Base-by-base conservation (phyloP, 2,797 vertebrate species). In the Tamandua tetradactyla region DNA sequence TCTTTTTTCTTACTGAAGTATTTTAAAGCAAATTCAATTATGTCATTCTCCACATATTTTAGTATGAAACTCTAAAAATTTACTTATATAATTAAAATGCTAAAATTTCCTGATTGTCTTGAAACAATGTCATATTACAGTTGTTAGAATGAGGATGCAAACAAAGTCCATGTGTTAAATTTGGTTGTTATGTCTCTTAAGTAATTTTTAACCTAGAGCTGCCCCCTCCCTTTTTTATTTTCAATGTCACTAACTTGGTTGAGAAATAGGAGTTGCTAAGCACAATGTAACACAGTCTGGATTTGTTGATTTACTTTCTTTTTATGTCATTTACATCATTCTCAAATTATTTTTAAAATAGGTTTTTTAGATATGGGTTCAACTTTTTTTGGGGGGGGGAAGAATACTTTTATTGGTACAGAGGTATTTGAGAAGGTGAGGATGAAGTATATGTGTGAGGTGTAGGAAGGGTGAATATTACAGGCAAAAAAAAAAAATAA, bases 1-100 rank as follows among this genome's bases (percentile, higher is more conserved):
- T 79, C 87, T 69, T 88, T 83, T 74, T 62, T 57, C 71, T 95
- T 81, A 78, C 7, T 61, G 49, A 88, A 76, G 66, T 66, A 85
- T 23, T 49, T 83, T 49, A 96, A 78, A 85, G 40, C 68, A 80
- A 87, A 82, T 59, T 69, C 35, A 61, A 37, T 35, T 68, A 55
- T 69, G 20, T 61, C n/a, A 40, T 55, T 55, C 37, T 7, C 37
- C 9, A 23, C 11, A 18, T 23, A 87, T 23, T 66, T 84, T 87
- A 47, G 42, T 84, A 57, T 32, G 62, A 89, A 75, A 66, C 22
- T 81, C 66, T 69, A 75, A 78, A 59, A 23, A n/a, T n/a, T n/a
- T n/a, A n/a, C n/a, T n/a, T n/a, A n/a, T n/a, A n/a, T n/a, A n/a
- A n/a, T n/a, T n/a, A n/a, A n/a, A 35, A 47, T 12, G n/a, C 7